Evolutionary conservation across 2,113 vertebrate genomes (phyloP).

Genomic region (Hippocampus zosterae): DNA sequence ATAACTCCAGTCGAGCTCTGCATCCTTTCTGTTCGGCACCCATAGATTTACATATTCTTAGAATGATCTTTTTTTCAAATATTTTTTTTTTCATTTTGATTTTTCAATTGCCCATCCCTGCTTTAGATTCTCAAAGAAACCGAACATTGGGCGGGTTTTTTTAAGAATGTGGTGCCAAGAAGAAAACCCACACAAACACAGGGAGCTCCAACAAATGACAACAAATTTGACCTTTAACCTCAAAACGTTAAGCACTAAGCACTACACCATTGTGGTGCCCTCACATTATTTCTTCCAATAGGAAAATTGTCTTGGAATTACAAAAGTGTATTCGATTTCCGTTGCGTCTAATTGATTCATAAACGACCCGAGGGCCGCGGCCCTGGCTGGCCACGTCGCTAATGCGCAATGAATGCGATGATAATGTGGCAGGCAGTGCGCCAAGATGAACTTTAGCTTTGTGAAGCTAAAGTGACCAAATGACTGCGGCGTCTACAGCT

Average conservation of each 20-base stretch:
- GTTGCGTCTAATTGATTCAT: background rate
- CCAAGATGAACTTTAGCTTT: slow-evolving; percentile 35
- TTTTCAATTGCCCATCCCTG: too few species aligned
- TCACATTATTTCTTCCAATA: background rate
- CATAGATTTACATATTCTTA: too few species aligned
- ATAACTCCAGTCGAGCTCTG: too few species aligned
- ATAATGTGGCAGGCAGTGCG: slow-evolving; percentile 21
- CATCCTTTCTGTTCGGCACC: too few species aligned
- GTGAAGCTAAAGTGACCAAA: slow-evolving; percentile 56
- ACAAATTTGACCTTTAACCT: background rate
- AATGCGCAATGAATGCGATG: slow-evolving; percentile 25
- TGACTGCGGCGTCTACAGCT: slow-evolving; percentile 56
- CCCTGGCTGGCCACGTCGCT: slow-evolving; percentile 28
- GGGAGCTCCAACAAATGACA: background rate
- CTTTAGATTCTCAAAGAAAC: too few species aligned
- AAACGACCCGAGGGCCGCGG: slow-evolving; percentile 18
- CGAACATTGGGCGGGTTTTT: too few species aligned
- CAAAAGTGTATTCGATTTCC: background rate
- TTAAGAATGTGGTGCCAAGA: background rate
- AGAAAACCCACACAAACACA: background rate
- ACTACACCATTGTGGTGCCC: background rate
- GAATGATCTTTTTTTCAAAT: too few species aligned
- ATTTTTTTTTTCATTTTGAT: too few species aligned
- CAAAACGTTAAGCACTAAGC: background rate
- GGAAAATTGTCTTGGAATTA: background rate